Percentiles rank a stretch among this genome's conserved stretches.
These are phyloP conservation scores for Girardinus metallicus DNA, from an alignment of 2,797 vertebrate species.

Conservation along the genomic window DNA sequence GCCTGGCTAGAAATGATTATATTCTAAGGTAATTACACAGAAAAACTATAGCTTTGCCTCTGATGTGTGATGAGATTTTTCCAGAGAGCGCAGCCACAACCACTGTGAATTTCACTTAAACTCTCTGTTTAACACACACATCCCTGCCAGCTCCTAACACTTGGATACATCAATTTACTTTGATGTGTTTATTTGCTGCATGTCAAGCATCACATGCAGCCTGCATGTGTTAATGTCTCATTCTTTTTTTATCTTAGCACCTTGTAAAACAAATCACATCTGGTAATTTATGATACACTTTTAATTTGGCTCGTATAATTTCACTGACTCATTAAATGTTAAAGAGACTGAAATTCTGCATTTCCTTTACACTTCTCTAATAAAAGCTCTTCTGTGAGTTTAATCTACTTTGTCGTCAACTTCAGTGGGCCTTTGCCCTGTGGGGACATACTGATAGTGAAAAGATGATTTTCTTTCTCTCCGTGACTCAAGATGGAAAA, in stretches of 20 bases:
- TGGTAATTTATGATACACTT: constrained; percentile 29
- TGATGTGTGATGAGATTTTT: constrained; percentile 36
- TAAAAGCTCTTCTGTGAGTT: constrained; percentile 16
- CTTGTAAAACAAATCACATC: constrained; percentile 29
- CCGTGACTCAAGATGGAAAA: constrained; percentile 11
- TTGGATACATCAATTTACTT: constrained; percentile 47
- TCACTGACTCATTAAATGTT: constrained; percentile 27
- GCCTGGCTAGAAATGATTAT: constrained; percentile 38
- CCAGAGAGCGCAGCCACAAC: constrained; percentile 8
- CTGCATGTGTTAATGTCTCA: constrained; percentile 11
- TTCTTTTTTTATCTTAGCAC: constrained; percentile 27
- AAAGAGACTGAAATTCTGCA: constrained; percentile 22
- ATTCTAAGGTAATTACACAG: constrained; percentile 34
- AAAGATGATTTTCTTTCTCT: constrained; percentile 23
- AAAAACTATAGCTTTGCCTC: constrained; percentile 44
- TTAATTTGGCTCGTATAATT: constrained; percentile 30
- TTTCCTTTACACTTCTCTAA: constrained; percentile 16
- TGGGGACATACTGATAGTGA: constrained; percentile 15
- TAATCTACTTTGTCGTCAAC: constrained; percentile 19
- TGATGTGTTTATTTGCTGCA: constrained; percentile 63
- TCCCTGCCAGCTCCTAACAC: constrained; percentile 28
- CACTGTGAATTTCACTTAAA: constrained; percentile 46
- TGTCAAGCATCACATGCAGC: constrained; percentile 31
- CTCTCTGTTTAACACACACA: constrained; percentile 29
- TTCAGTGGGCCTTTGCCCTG: constrained; percentile 22